A percentile compares a stretch with the other conserved stretches of the same genome.
phyloP scores from a whole-genome alignment of 2,113 vertebrate genomes.

The Okapia johnstoni region DNA sequence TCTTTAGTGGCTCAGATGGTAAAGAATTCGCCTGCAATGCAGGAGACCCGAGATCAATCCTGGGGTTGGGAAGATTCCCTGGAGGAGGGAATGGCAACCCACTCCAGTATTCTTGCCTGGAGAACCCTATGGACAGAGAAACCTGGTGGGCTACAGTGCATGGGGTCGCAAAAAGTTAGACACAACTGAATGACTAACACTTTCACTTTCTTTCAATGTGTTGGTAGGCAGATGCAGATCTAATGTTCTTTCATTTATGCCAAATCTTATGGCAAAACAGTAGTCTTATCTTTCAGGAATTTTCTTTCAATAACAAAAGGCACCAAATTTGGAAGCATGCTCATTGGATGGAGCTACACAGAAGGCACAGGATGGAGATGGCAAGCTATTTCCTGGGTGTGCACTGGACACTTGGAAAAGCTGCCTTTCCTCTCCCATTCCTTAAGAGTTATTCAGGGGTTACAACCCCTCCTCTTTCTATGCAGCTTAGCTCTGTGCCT shows the following conservation, averaged over 20 bases:
- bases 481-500: not conserved
- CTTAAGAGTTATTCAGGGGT: not conserved
- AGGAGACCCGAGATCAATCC: not conserved
- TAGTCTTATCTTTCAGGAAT: not conserved
- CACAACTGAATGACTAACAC: not conserved
- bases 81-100: not conserved
- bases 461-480: not conserved
- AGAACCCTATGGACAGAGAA: not conserved
- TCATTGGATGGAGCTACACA: not conserved
- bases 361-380: not conserved
- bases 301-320: not conserved
- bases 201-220: not conserved
- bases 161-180: not conserved
- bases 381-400: not conserved
- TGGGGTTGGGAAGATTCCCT: not conserved
- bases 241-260: not conserved
- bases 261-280: not conserved
- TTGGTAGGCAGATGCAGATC: not conserved
- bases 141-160: not conserved
- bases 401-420: not conserved
- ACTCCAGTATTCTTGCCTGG: not conserved
- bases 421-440: not conserved
- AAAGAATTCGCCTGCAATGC: not conserved
- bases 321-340: not conserved
- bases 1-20: not conserved